Conservation (phyloP, 2,113 vertebrate genomes). For the Athene cunicularia region DNA sequence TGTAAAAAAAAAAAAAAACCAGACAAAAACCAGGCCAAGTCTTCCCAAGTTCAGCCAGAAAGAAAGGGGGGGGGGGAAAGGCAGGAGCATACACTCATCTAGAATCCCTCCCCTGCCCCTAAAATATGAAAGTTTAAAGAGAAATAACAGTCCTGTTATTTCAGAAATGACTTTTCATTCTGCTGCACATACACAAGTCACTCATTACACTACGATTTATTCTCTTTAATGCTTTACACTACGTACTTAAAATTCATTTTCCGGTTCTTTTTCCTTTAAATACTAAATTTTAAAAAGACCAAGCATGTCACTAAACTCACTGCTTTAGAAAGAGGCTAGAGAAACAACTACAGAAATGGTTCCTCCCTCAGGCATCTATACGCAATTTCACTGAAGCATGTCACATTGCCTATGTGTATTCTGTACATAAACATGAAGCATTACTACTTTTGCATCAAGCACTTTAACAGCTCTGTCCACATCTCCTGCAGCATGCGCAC, state of each 20-base stretch:
- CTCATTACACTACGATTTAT: neutral
- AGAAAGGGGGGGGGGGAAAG: neutral
- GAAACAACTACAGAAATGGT: neutral
- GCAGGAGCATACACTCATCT: neutral
- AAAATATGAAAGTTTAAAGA: neutral
- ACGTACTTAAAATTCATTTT: neutral
- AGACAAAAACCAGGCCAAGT: neutral
- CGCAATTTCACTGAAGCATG: rapidly evolving
- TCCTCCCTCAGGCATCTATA: neutral
- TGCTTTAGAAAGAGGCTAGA: neutral
- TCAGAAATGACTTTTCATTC: neutral
- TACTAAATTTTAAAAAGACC: neutral
- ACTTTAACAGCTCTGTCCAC: neutral
- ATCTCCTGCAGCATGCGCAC: neutral
- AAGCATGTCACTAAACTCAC: neutral
- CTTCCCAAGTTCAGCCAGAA: neutral
- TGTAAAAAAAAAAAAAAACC: neutral
- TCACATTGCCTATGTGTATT: neutral
- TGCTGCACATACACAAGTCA: neutral
- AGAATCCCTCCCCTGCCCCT: neutral
- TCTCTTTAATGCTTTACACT: neutral
- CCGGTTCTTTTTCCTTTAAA: neutral
- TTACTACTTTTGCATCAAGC: neutral
- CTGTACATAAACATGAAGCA: rapidly evolving
- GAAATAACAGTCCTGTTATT: neutral